Evolutionary conservation across 2,797 vertebrate species (phyloP).

Genomic region (Rhadinocentrus ornatus): DNA sequence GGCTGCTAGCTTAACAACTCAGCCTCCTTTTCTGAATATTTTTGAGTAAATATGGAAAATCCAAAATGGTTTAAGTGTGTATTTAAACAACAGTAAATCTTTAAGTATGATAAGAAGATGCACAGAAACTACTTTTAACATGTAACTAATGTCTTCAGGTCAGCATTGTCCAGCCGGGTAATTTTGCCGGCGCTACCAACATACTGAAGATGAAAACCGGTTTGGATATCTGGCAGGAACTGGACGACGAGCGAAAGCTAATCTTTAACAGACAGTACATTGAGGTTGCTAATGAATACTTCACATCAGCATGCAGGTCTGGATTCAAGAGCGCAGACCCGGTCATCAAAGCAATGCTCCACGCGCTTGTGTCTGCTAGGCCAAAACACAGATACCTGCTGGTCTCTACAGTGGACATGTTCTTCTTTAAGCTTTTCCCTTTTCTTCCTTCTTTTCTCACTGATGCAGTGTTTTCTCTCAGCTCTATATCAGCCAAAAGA

Average conservation of each 20-base stretch:
- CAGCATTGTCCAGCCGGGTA: conserved; percentile 76
- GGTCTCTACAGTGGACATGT: conserved; percentile 38
- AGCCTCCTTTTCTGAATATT: too few species aligned
- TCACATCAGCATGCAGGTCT: conserved; percentile 23
- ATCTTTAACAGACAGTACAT: conserved; percentile 67
- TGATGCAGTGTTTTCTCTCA: conserved; percentile 65
- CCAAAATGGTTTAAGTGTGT: too few species aligned
- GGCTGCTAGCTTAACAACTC: too few species aligned
- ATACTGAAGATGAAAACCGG: conserved; percentile 63
- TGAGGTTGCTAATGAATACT: conserved; percentile 65
- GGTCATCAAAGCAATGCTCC: conserved; percentile 69
- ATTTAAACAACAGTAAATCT: too few species aligned
- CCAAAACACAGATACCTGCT: conserved; percentile 71
- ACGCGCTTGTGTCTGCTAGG: conserved; percentile 57
- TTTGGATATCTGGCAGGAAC: conserved; percentile 65
- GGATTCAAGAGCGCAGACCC: conserved; percentile 50
- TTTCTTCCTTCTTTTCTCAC: conserved; percentile 58
- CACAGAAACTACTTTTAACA: background rate
- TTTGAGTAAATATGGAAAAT: too few species aligned
- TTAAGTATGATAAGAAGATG: too few species aligned
- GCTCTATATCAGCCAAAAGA: conserved; percentile 62
- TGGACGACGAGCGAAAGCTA: conserved; percentile 47
- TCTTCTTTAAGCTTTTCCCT: conserved; percentile 65
- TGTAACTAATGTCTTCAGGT: conserved; percentile 41
- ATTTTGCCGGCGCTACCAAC: conserved; percentile 75